Evolutionary conservation across 2,113 vertebrate genomes (phyloP).

Genomic region (Phasianus colchicus): DNA sequence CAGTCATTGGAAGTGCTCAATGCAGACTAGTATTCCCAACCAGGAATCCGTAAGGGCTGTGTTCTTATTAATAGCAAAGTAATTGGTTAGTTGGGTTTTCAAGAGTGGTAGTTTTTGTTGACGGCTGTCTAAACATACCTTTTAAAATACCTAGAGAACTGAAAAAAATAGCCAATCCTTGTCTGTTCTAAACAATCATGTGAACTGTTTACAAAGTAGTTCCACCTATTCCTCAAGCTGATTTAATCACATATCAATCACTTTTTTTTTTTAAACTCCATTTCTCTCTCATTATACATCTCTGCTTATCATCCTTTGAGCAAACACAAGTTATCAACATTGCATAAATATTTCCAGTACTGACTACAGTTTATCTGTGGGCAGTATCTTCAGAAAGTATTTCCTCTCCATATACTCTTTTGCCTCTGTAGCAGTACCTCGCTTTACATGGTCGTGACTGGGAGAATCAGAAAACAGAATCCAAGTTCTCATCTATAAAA

Average conservation of each 20-base stretch:
- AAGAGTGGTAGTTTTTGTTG: neutral
- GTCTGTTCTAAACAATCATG: neutral
- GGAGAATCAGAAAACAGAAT: neutral
- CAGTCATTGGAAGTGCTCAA: neutral
- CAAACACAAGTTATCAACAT: neutral
- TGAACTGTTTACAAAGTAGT: neutral
- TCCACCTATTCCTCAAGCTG: neutral
- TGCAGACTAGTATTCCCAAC: neutral
- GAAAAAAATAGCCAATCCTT: neutral
- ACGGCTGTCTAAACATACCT: neutral
- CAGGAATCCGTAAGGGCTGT: neutral
- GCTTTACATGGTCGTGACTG: neutral
- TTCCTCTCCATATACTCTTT: neutral
- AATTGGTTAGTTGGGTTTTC: fast-evolving
- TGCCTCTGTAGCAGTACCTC: neutral
- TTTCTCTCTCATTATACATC: neutral
- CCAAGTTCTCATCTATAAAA: neutral
- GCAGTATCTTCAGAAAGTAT: neutral
- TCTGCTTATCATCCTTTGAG: neutral
- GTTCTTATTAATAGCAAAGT: neutral
- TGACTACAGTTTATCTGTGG: neutral
- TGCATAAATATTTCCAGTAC: neutral
- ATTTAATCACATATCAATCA: neutral
- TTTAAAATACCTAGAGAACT: neutral
- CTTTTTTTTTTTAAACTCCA: neutral